Evolutionary conservation across 2,888 invertebrate genomes (phyloP), one percentile per base, ranked within the genome.

Genomic region (Lymantria dispar): DNA sequence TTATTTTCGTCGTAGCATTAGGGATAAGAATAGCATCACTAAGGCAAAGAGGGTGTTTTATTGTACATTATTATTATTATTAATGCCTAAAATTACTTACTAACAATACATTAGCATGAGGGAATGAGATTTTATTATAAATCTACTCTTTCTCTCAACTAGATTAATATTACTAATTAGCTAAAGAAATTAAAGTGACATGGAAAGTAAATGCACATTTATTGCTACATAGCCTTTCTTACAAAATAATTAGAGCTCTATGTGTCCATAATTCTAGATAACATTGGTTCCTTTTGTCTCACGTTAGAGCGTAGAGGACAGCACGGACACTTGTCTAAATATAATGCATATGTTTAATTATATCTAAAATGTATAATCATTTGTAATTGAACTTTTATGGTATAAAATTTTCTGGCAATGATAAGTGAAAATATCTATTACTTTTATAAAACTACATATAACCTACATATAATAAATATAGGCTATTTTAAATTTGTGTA

Each of bases 21-120:
- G 78, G 85, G 86, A 78, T 86, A 83, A 86, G 81, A 83, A 81
- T 85, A 87, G 88, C 88, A 73, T 87, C 84, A 85, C 87, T 89
- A 89, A 89, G 89, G 88, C 88, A 87, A 85, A 87, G 81, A 85
- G 87, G 87, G 87, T 87, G 86, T 83, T 84, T 84, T 86, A 88
- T 87, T 88, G 87, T 89, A 89, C 87, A 87, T 78, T 71, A 78
- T 76, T 75, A 87, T 78, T 71, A 78, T 76, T 75, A 81, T 78
- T 78, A 82, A 75, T 77, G 78, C 78, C 80, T 85, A 85, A 76
- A 50, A 62, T 78, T 81, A 80, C 69, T 72, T 65, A 68, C 78
- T 84, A 83, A 68, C 69, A 68, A 72, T 74, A 79, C 60, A 68
- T 67, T 62, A 68, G 71, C 64, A 51, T 64, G 73, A 72, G 76